Conservation (phyloP, 2,888 invertebrate genomes). For the Lycaena phlaeas region DNA sequence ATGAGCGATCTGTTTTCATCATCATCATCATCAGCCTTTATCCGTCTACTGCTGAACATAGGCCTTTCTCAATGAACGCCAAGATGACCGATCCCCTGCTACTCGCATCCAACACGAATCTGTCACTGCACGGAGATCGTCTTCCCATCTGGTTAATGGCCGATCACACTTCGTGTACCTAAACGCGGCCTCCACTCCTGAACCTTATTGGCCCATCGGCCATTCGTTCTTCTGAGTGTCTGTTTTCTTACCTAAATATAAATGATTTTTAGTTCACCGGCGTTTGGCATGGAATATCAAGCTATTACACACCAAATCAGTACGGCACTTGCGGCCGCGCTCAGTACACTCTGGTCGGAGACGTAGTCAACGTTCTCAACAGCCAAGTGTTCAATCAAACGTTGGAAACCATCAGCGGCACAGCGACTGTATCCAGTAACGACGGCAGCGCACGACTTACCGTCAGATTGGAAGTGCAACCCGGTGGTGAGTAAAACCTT, state of each 20-base stretch:
- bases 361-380: conserved; percentile 36
- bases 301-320: conserved; percentile 38
- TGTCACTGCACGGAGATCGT: no score
- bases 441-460: conserved; percentile 38
- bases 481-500: conserved; percentile 27
- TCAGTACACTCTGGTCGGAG: conserved; percentile 30
- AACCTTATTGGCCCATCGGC: no score
- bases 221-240: no score
- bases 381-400: conserved; percentile 43
- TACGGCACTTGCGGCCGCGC: conserved; percentile 40
- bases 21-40: no score
- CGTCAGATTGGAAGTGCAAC: conserved; percentile 37
- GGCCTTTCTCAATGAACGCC: no score
- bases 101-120: no score
- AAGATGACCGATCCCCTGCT: no score
- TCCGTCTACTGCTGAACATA: no score
- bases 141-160: no score
- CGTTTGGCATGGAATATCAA: conserved; percentile 44
- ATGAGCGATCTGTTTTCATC: no score
- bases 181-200: no score
- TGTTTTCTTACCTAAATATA: neutral
- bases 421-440: conserved; percentile 31
- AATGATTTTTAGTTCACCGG: conserved; percentile 40
- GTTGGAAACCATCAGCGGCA: conserved; percentile 37
- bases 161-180: no score